A percentile compares a stretch with the other conserved stretches of the same genome.
Conservation (phyloP, 2,888 invertebrate genomes). For the Caenorhabditis japonica region DNA sequence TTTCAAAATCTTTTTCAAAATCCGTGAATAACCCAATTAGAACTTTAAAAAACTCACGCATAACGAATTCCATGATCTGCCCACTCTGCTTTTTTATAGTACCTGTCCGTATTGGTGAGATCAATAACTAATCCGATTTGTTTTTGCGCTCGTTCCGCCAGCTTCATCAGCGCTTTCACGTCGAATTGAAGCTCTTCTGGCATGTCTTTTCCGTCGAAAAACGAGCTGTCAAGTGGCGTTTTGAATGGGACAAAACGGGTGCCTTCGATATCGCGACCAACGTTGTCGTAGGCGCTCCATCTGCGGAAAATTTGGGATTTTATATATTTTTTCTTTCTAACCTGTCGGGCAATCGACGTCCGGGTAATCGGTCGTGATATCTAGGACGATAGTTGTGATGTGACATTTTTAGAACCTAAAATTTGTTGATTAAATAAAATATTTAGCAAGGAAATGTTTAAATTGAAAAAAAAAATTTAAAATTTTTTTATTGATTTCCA, state of each 20-base stretch:
- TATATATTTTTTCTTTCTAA: neutral
- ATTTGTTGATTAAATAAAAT: neutral
- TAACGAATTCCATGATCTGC: slow-evolving; percentile 55
- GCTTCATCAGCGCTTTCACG: slow-evolving; percentile 53
- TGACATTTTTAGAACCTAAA: slow-evolving; percentile 9
- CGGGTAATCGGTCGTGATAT: slow-evolving; percentile 5
- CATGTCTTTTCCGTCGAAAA: slow-evolving; percentile 52
- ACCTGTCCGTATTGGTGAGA: slow-evolving; percentile 78
- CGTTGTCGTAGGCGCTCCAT: slow-evolving; percentile 77
- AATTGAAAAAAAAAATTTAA: neutral
- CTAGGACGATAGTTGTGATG: neutral
- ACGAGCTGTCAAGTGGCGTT: slow-evolving; percentile 82
- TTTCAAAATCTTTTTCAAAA: too few species aligned
- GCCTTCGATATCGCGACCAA: slow-evolving; percentile 83
- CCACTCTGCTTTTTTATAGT: slow-evolving; percentile 67
- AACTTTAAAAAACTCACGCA: slow-evolving; percentile 44
- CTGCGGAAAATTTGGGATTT: slow-evolving; percentile 64
- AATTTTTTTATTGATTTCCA: neutral
- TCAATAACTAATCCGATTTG: slow-evolving; percentile 78
- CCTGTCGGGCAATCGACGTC: slow-evolving; percentile 49
- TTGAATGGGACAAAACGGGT: slow-evolving; percentile 85
- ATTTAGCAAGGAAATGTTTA: neutral
- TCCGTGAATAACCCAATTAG: too few species aligned
- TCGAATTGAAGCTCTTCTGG: slow-evolving; percentile 55
- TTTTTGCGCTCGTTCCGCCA: slow-evolving; percentile 66